Evolutionary conservation across 2,888 invertebrate genomes (phyloP), one percentile per base, ranked within the genome.

Genomic region (Horisme vitalbata): DNA sequence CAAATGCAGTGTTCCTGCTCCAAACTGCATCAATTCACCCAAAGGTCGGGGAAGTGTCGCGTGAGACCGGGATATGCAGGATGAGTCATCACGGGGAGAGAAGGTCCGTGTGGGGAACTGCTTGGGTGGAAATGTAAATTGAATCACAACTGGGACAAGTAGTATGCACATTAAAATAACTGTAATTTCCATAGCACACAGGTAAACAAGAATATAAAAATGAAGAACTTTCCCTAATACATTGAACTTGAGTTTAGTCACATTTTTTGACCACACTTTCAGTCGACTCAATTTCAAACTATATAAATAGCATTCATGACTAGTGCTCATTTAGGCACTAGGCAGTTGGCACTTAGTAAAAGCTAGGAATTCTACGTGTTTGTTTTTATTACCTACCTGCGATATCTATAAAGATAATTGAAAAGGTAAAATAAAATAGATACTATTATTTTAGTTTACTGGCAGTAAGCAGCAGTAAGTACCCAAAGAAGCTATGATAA

Each of bases 111-210:
- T n/a, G n/a, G n/a, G n/a, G n/a, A n/a, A 61, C 32, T 45, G 57
- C 54, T 55, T 56, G 61, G 66, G 65, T 71, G 69, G 61, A 66
- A 67, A 71, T 73, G 68, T 65, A 75, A 77, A 79, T 78, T 77
- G 68, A 61, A 59, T 65, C 60, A 13, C 38, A 36, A 35, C 34
- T 35, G 32, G 18, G 26, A 23, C 30, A 36, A 0, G 12, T 32
- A 33, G 18, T 26, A 37, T 32, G 37, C 26, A 14, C 12, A 37
- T 32, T 26, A 38, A 8, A 24, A 33, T 38, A 45, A 21, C 11
- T n/a, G 37, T 23, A n/a, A 18, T 26, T 38, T 21, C 5, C 18
- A 38, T 38, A 33, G 11, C 28, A 15, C 23, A 18, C 15, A 10
- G 8, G 23, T 39, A 36, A 43, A 44, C 18, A 32, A 44, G 12